Evolutionary conservation across 2,113 vertebrate species (phyloP), one percentile per base, ranked within the genome.

Genomic region (Catharus bicknelli): DNA sequence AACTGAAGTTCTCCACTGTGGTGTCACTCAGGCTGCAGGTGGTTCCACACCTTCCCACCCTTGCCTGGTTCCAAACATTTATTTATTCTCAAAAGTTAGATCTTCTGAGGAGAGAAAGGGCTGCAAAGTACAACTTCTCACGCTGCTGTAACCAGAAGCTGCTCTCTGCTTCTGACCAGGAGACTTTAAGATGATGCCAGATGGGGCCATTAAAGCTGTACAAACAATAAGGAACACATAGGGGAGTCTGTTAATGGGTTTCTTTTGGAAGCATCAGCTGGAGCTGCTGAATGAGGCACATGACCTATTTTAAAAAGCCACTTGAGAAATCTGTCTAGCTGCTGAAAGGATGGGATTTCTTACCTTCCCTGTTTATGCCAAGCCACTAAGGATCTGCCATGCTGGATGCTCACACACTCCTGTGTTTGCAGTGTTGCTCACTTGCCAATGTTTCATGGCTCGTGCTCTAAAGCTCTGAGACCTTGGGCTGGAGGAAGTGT

Each of bases 211-310:
- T 94, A 95, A 68, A 86, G 87, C 91, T 81, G 79, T 81, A 25
- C 87, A 93, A 95, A 95, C 93, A 94, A 93, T 78, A 94, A 90
- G 72, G 87, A 95, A 67, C 76, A 83, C 94, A 81, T 96, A 88
- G 90, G 91, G 95, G 94, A 96, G 82, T 58, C 95, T 95, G 75
- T 95, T 95, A 96, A 96, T 96, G 94, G 95, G 67, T 95, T 96
- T 94, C 91, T 96, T 96, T 94, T 95, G 95, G 94, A 96, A 94
- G 93, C 94, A 95, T 96, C 94, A 95, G 91, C 93, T 94, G 95
- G 94, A 96, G 93, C 90, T 95, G 85, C 87, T 91, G 96, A 96
- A 95, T 91, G 87, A 90, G 91, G 90, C 85, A 90, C 90, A 91
- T 96, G 94, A 95, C 87, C 92, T 96, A 87, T 96, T 94, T 90